phyloP scores from a whole-genome alignment of 2,888 invertebrate species.

The Tipula confusa region DNA sequence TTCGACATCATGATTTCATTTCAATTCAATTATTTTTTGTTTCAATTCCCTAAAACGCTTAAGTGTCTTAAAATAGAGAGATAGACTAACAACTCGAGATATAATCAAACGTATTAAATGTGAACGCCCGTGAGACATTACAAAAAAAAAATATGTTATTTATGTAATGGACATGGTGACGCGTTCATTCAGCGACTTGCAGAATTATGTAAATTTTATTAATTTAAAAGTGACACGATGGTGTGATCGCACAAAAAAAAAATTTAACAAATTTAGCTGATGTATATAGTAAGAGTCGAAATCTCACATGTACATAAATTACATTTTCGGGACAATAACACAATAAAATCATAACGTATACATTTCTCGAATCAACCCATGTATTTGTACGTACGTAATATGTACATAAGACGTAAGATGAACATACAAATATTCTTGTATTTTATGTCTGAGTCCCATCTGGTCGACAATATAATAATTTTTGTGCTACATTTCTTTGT shows the following conservation, averaged over 20 bases:
- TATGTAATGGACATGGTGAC: not conserved
- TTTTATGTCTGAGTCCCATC: not conserved
- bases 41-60: not conserved
- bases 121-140: not conserved
- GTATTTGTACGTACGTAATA: not conserved
- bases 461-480: not conserved
- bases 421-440: conserved; percentile 13
- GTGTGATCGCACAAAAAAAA: too few species aligned
- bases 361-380: not conserved
- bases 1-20: not conserved
- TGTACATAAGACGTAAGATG: not conserved
- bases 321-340: not conserved
- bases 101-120: not conserved
- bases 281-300: not conserved
- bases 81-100: not conserved
- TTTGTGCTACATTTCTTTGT: not conserved
- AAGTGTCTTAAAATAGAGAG: not conserved
- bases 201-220: not conserved
- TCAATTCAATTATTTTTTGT: not conserved
- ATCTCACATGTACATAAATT: not conserved
- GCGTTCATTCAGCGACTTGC: too few species aligned
- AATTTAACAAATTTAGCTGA: too few species aligned
- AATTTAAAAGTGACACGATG: not conserved
- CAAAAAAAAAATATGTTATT: not conserved
- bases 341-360: not conserved